A percentile compares a stretch with the other conserved stretches of the same genome.
Conservation (phyloP, 2,888 invertebrate species). For the Bedellia somnulentella region DNA sequence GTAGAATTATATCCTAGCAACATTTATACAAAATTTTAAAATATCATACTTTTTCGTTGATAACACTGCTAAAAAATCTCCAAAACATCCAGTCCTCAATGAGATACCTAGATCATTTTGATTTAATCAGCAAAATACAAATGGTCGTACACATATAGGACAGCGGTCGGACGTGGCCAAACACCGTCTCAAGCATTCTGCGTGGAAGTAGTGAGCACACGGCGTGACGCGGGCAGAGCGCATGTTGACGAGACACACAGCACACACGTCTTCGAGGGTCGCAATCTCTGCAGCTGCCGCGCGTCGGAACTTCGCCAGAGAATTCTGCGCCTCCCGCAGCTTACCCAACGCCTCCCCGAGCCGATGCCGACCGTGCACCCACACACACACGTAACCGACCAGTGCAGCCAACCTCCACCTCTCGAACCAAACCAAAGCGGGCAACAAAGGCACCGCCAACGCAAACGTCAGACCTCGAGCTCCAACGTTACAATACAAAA, state of each 20-base stretch:
- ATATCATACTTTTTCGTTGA: too few relatives aligned
- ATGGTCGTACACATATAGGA: slow-evolving; percentile 74
- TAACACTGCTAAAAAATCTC: too few relatives aligned
- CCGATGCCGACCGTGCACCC: slow-evolving; percentile 66
- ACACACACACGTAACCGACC: slow-evolving; percentile 67
- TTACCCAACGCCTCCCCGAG: slow-evolving; percentile 54
- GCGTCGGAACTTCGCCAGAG: slow-evolving; percentile 63
- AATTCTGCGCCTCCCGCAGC: slow-evolving; percentile 62
- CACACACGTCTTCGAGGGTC: slow-evolving; percentile 75
- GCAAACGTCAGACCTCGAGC: slow-evolving; percentile 61
- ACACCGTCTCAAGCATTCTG: slow-evolving; percentile 73
- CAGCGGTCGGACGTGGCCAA: slow-evolving; percentile 70
- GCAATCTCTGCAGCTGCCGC: slow-evolving; percentile 69
- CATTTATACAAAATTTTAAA: too few relatives aligned
- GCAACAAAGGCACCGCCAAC: slow-evolving; percentile 59
- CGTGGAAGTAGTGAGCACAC: slow-evolving; percentile 80
- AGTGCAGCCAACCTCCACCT: slow-evolving; percentile 62
- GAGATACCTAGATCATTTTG: too few relatives aligned
- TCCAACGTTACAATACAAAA: slow-evolving; percentile 68
- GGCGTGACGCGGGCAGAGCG: slow-evolving; percentile 73
- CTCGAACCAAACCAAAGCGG: slow-evolving; percentile 57
- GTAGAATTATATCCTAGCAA: too few relatives aligned
- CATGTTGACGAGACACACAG: slow-evolving; percentile 74
- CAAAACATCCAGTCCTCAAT: too few relatives aligned
- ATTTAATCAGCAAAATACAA: slow-evolving; percentile 60